Evolutionary conservation across 2,888 invertebrate species (phyloP), one percentile per base, ranked within the genome.

Genomic region (Bhutanitis thaidina): DNA sequence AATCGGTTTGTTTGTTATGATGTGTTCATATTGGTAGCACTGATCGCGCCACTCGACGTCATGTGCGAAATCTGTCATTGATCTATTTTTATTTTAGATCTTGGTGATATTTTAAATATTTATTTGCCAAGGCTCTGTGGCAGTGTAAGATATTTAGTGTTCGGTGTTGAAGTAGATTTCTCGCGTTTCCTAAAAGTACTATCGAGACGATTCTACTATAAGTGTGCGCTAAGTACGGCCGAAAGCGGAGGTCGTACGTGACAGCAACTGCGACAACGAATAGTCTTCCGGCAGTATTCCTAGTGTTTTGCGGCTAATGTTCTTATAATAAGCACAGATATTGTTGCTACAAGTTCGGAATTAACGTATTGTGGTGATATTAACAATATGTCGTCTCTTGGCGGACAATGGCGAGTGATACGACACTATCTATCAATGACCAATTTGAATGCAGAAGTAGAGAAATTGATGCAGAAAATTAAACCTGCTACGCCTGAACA

Each of bases 11-110:
- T 71, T 72, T 76, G 68, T 73, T 74, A 68, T 75, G 68, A 64
- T 74, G 62, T 57, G 51, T 55, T 69, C 15, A 62, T 15, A 69
- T 80, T 80, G 83, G 80, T 59, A 77, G 56, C 56, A 62, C 59
- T 69, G 73, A 83, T 85, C 80, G 74, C 67, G 60, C 74, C 85
- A 85, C 83, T 74, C 77, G 67, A 83, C 84, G 85, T 86, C 80
- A 81, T 46, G 50, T 53, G 43, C 49, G 35, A 57, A 43, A 59
- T 58, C 62, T 77, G 78, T 79, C 77, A 76, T 72, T 69, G 76
- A 74, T 79, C 77, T 81, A 81, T 77, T 76, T 80, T 67, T 76
- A 65, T 69, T 76, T 64, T n/a, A n/a, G n/a, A n/a, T n/a, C n/a
- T n/a, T n/a, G n/a, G n/a, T n/a, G n/a, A n/a, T n/a, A n/a, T n/a